phyloP scores from a whole-genome alignment of 2,888 invertebrate genomes.

The Cryptus viduatorius region DNA sequence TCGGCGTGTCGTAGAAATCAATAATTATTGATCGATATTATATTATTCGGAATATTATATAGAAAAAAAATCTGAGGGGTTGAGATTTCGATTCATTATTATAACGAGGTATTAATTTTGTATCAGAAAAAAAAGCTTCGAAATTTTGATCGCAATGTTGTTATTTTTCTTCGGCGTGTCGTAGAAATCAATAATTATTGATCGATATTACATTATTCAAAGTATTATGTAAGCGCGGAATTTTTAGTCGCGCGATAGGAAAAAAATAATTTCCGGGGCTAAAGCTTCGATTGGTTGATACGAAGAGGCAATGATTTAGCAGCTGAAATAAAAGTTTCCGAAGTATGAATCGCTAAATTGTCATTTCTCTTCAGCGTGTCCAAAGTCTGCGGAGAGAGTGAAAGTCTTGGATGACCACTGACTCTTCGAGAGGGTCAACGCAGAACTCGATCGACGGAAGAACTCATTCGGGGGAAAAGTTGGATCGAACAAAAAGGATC shows the following conservation, averaged over 20 bases:
- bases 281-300: neutral
- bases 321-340: neutral
- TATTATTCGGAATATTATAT: neutral
- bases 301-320: too few species aligned
- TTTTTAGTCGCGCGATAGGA: neutral
- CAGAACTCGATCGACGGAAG: slow-evolving; percentile 15
- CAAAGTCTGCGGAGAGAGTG: slow-evolving; percentile 37
- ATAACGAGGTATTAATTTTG: too few species aligned
- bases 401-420: slow-evolving; percentile 42
- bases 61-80: neutral
- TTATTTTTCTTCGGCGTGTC: neutral
- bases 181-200: neutral
- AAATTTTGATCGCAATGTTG: too few species aligned
- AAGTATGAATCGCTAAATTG: neutral
- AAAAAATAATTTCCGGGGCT: neutral
- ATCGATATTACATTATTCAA: neutral
- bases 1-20: neutral
- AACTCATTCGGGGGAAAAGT: slow-evolving; percentile 15
- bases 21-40: neutral
- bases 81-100: neutral
- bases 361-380: slow-evolving; percentile 29
- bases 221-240: neutral
- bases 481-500: slow-evolving; percentile 53
- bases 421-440: slow-evolving; percentile 53
- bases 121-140: too few species aligned